Evolutionary conservation across 2,797 vertebrate genomes (phyloP), one percentile per base, ranked within the genome.

Genomic region (Mus spretus): DNA sequence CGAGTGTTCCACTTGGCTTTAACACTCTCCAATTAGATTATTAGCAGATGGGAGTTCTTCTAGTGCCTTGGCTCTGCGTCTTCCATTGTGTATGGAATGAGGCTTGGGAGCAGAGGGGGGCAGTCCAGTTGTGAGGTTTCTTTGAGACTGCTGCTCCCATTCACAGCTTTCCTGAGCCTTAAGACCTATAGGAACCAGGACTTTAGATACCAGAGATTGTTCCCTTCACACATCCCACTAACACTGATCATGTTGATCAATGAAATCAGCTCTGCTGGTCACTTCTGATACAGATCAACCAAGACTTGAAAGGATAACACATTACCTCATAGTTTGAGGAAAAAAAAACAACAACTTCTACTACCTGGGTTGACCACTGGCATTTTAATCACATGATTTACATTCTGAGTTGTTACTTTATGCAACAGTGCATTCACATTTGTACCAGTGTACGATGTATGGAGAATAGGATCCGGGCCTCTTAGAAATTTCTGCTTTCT

Each of bases 11-110:
- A 92, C 90, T 96, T 96, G 94, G 93, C 98, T 98, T 98, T 98
- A 91, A 98, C 90, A 98, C 82, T 96, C 91, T 97, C 74, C 98
- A 98, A 98, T 97, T 98, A 96, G 92, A 97, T 98, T 98, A 98
- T 98, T 97, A 98, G 97, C 98, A 98, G 98, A 98, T 98, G 98
- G 98, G 94, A 97, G 93, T 77, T 90, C 97, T 98, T 97, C 97
- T 98, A 77, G 97, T 97, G 97, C 97, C 92, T 98, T 98, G 97
- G 98, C 96, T 98, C 89, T 85, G 13, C 31, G 3, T 96, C 47
- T 90, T 67, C 70, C 59, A 63, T 86, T 94, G 91, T 96, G 80
- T 88, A 28, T 3, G 74, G 86, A 92, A 40, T 40, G 20, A 57
- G 59, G 9, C 82, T 82, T 94, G 59, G 26, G 47, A 15, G 17